Evolutionary conservation across 2,113 vertebrate genomes (phyloP).

Genomic region (Stigmatopora argus): DNA sequence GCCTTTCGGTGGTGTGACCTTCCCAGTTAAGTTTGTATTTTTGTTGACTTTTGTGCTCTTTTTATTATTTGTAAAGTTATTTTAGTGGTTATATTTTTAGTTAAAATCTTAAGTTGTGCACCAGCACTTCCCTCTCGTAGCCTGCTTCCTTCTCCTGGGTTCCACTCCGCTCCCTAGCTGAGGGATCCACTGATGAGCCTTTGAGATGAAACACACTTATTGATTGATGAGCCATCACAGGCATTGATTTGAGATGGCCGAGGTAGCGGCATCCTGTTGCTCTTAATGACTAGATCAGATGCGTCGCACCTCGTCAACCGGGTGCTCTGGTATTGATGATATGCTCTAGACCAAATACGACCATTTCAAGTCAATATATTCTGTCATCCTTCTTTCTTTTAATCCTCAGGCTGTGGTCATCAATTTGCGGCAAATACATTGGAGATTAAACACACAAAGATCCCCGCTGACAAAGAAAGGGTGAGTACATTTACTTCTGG

Average conservation of each 20-base stretch:
- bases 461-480: background rate
- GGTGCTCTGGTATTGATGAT: conserved; percentile 33
- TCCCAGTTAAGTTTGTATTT: no score
- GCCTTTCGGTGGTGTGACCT: no score
- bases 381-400: conserved; percentile 11
- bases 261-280: conserved; percentile 52
- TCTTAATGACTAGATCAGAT: conserved; percentile 71
- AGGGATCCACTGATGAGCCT: conserved; percentile 63
- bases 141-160: no score
- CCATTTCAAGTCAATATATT: conserved; percentile 35
- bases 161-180: conserved; percentile 38
- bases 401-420: conserved; percentile 27
- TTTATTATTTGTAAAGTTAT: no score
- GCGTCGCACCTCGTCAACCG: conserved; percentile 56
- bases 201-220: conserved; percentile 67
- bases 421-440: background rate
- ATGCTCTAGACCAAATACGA: conserved; percentile 46
- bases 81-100: no score
- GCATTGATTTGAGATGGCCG: conserved; percentile 71
- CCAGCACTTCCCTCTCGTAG: no score
- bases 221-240: conserved; percentile 68
- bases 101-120: no score
- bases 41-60: no score
- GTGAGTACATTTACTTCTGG: background rate
- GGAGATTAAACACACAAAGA: background rate